phyloP scores from a whole-genome alignment of 2,888 invertebrate genomes.

The Leptarthrus brevirostris region DNA sequence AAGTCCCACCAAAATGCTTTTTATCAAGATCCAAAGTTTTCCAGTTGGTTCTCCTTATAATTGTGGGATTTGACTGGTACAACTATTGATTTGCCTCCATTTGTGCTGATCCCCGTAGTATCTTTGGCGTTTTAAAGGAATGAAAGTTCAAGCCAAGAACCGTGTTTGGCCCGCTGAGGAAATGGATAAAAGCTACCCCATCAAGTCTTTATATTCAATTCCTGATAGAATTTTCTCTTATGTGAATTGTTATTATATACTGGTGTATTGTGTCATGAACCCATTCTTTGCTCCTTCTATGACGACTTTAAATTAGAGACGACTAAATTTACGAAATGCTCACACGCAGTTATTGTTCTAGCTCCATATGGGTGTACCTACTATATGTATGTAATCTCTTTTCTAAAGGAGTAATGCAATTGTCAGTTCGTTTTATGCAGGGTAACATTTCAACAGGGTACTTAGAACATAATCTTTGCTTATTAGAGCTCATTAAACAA shows the following conservation, averaged over 20 bases:
- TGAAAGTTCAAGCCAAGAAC: slow-evolving; percentile 35
- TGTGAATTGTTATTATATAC: slow-evolving; percentile 40
- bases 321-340: slow-evolving; percentile 23
- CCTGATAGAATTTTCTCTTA: not conserved
- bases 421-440: not conserved
- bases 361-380: too few relatives aligned
- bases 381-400: not conserved
- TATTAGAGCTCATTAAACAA: slow-evolving; percentile 54
- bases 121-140: slow-evolving; percentile 20
- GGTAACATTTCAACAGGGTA: slow-evolving; percentile 48
- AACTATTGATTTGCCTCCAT: slow-evolving; percentile 37
- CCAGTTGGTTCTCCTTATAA: slow-evolving; percentile 47
- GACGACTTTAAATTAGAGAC: slow-evolving; percentile 28
- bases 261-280: slow-evolving; percentile 33
- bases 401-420: slow-evolving; percentile 41
- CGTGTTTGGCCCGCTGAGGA: not conserved
- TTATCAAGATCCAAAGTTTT: slow-evolving; percentile 49
- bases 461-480: slow-evolving; percentile 54
- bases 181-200: slow-evolving; percentile 35
- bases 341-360: too few relatives aligned
- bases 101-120: slow-evolving; percentile 34
- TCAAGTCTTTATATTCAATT: slow-evolving; percentile 36
- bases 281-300: too few relatives aligned
- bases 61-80: slow-evolving; percentile 50
- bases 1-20: slow-evolving; percentile 22